These are phyloP conservation scores for Cotesia vestalis DNA, from an alignment of 1,140 invertebrate genomes.

Conservation along the genomic window DNA sequence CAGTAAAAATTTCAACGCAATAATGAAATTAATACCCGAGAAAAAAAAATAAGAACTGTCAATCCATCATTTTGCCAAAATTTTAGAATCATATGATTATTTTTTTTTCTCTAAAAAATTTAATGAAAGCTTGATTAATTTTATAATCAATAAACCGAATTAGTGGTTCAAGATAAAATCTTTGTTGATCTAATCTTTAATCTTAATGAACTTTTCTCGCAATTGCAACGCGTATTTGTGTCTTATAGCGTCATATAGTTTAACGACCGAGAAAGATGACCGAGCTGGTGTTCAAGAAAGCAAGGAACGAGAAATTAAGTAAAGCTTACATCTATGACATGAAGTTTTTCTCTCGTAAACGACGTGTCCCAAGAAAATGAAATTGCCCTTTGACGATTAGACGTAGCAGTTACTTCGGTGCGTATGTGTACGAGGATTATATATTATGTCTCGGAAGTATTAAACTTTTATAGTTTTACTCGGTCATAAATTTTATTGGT, in stretches of 20 bases:
- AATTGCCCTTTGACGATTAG: slow-evolving; percentile 25
- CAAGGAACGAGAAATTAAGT: slow-evolving; percentile 1
- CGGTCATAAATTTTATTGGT: slow-evolving; percentile 5
- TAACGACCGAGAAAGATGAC: no score
- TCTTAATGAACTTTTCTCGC: no score
- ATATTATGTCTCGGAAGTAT: not conserved
- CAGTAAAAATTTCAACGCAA: slow-evolving; percentile 25
- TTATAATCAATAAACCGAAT: no score
- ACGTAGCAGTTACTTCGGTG: not conserved
- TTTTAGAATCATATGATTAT: no score
- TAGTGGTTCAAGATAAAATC: no score
- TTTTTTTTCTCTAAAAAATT: no score
- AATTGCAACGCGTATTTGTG: no score
- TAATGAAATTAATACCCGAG: slow-evolving; percentile 12
- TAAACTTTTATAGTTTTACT: not conserved
- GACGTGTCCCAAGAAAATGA: slow-evolving; percentile 24
- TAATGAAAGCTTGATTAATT: no score
- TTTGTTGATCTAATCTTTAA: no score
- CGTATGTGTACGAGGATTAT: slow-evolving; percentile 4
- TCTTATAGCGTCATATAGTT: no score
- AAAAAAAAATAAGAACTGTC: slow-evolving; percentile 1
- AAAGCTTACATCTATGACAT: slow-evolving; percentile 7
- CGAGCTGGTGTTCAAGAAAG: no score
- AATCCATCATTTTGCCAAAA: not conserved
- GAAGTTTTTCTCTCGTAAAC: slow-evolving; percentile 24